phyloP scores from a whole-genome alignment of 2,888 invertebrate species.

The Drosophila phalerata region DNA sequence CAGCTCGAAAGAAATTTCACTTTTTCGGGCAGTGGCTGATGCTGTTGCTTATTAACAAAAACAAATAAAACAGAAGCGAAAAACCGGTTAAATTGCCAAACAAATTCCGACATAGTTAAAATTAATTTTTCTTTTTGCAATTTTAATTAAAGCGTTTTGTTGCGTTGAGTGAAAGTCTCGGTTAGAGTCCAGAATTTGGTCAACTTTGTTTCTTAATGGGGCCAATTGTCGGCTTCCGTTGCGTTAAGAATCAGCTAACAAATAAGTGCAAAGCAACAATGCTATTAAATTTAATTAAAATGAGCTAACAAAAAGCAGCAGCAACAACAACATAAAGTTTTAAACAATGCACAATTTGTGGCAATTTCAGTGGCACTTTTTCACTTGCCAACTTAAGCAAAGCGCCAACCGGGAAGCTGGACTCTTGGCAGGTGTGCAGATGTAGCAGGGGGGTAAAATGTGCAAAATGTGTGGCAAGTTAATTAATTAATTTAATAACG shows the following conservation, averaged over 20 bases:
- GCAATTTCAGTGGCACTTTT: conserved; percentile 71
- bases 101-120: conserved; percentile 68
- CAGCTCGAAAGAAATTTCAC: conserved; percentile 66
- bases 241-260: conserved; percentile 62
- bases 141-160: conserved; percentile 78
- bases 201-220: conserved; percentile 55
- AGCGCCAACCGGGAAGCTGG: conserved; percentile 20
- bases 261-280: conserved; percentile 58
- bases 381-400: conserved; percentile 53
- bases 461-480: conserved; percentile 62
- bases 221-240: conserved; percentile 76
- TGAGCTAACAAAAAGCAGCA: conserved; percentile 38
- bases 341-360: conserved; percentile 77
- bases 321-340: conserved; percentile 11
- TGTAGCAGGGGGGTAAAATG: conserved; percentile 31
- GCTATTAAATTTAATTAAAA: conserved; percentile 73
- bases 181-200: conserved; percentile 40
- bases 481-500: conserved; percentile 73
- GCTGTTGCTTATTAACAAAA: conserved; percentile 16
- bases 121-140: conserved; percentile 75
- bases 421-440: not conserved
- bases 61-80: conserved; percentile 15
- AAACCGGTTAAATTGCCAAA: conserved; percentile 69
- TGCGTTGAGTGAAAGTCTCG: conserved; percentile 58
- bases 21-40: conserved; percentile 52